Evolutionary conservation across 2,113 vertebrate genomes (phyloP).

Genomic region (Dromiciops gliroides): DNA sequence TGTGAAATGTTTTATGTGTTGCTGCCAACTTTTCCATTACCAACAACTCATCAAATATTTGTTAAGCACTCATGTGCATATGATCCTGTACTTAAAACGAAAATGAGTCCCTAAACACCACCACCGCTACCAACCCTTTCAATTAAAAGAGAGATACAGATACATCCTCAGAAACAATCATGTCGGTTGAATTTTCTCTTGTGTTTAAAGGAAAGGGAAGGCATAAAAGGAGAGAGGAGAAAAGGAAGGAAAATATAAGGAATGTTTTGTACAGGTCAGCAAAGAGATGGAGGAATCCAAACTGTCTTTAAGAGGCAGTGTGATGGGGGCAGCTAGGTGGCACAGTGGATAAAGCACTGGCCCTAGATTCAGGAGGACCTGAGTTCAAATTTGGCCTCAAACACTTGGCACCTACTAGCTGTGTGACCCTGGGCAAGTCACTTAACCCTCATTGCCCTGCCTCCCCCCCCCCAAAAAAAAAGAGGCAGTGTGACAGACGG

Average conservation of each 20-base stretch:
- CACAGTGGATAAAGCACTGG: neutral
- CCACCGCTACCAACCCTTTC: neutral
- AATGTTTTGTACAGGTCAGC: slow-evolving; percentile 20
- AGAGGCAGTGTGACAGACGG: too few relatives aligned
- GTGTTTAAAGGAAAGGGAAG: neutral
- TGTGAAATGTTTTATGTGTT: too few relatives aligned
- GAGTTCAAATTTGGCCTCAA: neutral
- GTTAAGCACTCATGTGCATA: neutral
- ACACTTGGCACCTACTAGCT: neutral
- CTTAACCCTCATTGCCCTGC: too few relatives aligned
- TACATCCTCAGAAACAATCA: neutral
- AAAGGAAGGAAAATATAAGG: neutral
- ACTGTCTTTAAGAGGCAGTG: neutral
- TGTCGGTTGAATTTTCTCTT: slow-evolving; percentile 32
- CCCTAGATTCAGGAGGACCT: too few relatives aligned
- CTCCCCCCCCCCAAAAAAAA: too few relatives aligned
- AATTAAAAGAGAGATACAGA: neutral
- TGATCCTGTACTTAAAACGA: neutral
- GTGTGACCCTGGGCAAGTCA: fast-evolving
- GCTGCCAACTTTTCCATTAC: neutral
- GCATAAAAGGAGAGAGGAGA: slow-evolving; percentile 25
- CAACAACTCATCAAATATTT: neutral
- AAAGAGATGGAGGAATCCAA: neutral
- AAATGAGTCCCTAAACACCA: neutral
- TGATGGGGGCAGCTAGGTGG: too few relatives aligned